Base-by-base conservation (phyloP, 2,888 invertebrate genomes). In the Venusia cambrica region DNA sequence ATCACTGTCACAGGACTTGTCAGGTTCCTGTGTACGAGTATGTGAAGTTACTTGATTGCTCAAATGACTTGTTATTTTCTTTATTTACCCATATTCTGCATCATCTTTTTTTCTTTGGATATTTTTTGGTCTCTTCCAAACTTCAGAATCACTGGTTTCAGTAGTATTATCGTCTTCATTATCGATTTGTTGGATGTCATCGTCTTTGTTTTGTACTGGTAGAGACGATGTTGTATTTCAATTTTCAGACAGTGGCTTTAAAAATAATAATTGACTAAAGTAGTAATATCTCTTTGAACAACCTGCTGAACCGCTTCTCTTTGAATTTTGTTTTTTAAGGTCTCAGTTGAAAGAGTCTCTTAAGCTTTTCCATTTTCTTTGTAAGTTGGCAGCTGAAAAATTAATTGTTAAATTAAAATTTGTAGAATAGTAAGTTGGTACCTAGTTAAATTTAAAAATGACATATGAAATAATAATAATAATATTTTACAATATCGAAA, bases 1-100 rank as follows among this genome's bases (percentile, higher is more conserved):
- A 48, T 44, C 46, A 43, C 46, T 43, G 36, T 44, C 45, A 42
- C 46, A 45, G 43, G 43, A 41, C 38, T 47, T 47, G 37, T 44
- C 44, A 46, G 44, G 44, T 42, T 45, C 40, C 35, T 46, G 46
- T 48, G 45, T 45, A 45, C 40, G 45, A 41, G 35, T 38, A 45
- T 39, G 33, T 36, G 32, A 32, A 39, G 45, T 38, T 38, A 49
- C 37, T 38, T 41, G 38, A 42, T 47, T 37, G 44, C 37, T 47
- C 33, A 45, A 50, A 47, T 47, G 39, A 45, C 38, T 42, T 46
- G 42, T 46, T 36, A 38, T 38, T 43, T 46, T 35, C 32, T 47
- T 41, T 36, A 33, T 28, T 28, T 19, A 28, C 19, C 18, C 28
- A 27, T 27, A 27, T 27, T 37, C 37, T 37, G 26, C 39, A 30